phyloP scores from a whole-genome alignment of 2,797 vertebrate genomes.

The Gobionotothen gibberifrons region DNA sequence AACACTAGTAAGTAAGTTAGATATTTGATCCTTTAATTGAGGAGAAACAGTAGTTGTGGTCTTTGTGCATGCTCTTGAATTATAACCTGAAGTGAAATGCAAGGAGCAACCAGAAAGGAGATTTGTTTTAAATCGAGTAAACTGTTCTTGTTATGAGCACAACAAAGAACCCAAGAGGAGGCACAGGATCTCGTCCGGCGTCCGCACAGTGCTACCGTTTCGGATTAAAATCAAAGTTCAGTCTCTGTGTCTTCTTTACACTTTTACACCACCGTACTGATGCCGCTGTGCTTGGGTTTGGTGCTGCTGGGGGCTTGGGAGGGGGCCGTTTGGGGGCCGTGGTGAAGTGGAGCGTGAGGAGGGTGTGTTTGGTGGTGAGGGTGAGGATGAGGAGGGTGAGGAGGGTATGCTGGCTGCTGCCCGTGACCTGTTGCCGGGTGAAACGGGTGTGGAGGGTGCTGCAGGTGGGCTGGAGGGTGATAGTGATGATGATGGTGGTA shows the following conservation, averaged over 20 bases:
- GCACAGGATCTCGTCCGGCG: constrained; percentile 55
- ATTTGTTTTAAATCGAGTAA: constrained; percentile 27
- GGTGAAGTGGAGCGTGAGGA: constrained; percentile 78
- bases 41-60: constrained; percentile 79
- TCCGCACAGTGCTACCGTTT: constrained; percentile 70
- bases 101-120: constrained; percentile 42
- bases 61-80: constrained; percentile 78
- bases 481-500: constrained; percentile 97
- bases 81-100: constrained; percentile 38
- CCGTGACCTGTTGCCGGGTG: constrained; percentile 80
- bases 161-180: constrained; percentile 44
- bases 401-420: constrained; percentile 78
- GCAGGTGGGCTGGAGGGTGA: constrained; percentile 91
- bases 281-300: constrained; percentile 96
- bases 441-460: constrained; percentile 86
- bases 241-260: constrained; percentile 29
- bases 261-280: constrained; percentile 95
- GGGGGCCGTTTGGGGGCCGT: constrained; percentile 62
- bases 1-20: constrained; percentile 71
- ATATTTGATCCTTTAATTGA: constrained; percentile 64
- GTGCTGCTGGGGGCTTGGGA: constrained; percentile 81
- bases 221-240: constrained; percentile 65
- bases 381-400: constrained; percentile 72
- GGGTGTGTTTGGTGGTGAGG: constrained; percentile 81
- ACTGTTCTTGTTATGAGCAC: constrained; percentile 23